phyloP scores from a whole-genome alignment of 2,888 invertebrate genomes.

The Lochmaea crataegi region DNA sequence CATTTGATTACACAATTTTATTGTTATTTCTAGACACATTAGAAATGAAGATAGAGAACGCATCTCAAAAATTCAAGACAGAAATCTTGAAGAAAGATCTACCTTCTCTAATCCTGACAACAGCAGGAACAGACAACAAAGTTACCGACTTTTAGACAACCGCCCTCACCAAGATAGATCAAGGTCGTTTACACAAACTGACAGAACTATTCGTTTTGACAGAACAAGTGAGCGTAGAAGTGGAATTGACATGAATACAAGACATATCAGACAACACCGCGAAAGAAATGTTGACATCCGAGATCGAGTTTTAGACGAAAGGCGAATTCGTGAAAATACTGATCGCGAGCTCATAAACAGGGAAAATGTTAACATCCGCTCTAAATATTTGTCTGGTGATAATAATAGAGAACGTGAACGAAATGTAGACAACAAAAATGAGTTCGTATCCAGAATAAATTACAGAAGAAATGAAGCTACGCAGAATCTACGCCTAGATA shows the following conservation, averaged over 20 bases:
- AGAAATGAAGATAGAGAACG: conserved; percentile 15
- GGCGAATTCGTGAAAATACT: not conserved
- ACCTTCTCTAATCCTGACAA: not conserved
- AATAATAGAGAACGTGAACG: not conserved
- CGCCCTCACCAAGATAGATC: not conserved
- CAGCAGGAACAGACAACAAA: not conserved
- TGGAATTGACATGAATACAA: not conserved
- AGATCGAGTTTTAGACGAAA: not conserved
- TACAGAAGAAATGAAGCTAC: not conserved
- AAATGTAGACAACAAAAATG: not conserved
- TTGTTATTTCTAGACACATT: conserved; percentile 10
- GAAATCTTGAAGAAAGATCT: conserved; percentile 17
- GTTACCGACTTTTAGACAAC: conserved; percentile 9
- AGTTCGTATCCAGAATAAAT: not conserved
- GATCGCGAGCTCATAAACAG: not conserved
- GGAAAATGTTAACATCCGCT: not conserved
- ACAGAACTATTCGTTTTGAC: not conserved
- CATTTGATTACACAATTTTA: not conserved
- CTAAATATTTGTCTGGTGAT: not conserved
- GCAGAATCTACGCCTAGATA: not conserved
- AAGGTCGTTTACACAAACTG: conserved; percentile 5
- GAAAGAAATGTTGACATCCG: conserved; percentile 8
- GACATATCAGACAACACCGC: not conserved
- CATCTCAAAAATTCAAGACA: not conserved
- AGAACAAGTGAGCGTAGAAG: too few relatives aligned